phyloP scores from a whole-genome alignment of 2,888 invertebrate genomes.

The Zaprionus lineosus region DNA sequence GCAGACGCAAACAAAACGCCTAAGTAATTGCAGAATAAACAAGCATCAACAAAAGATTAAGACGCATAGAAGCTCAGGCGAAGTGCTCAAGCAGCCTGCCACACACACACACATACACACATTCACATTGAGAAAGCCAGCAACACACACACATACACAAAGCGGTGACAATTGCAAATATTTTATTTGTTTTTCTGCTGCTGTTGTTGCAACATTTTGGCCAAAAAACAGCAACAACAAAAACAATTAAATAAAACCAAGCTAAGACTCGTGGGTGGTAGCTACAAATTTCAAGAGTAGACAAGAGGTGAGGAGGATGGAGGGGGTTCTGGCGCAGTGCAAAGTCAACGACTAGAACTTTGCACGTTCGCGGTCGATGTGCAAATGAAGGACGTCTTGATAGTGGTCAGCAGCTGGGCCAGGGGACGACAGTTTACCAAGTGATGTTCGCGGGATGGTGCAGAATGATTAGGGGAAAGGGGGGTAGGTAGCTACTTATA shows the following conservation, averaged over 20 bases:
- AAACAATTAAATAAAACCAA: conserved; percentile 60
- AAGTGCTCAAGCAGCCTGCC: no score
- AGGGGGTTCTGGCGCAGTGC: conserved; percentile 18
- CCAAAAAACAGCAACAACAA: conserved; percentile 13
- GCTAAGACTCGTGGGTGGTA: conserved; percentile 7
- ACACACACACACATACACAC: no score
- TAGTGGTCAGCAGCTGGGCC: conserved; percentile 42
- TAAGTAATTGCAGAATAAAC: conserved; percentile 81
- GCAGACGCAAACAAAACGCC: conserved; percentile 79
- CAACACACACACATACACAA: conserved; percentile 1
- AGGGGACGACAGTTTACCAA: neutral
- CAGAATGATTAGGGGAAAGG: no score
- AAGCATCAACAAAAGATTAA: conserved; percentile 81
- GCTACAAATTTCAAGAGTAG: conserved; percentile 4
- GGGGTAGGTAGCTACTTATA: conserved; percentile 59
- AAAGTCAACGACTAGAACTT: conserved; percentile 52
- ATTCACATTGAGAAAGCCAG: no score
- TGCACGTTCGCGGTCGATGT: conserved; percentile 72
- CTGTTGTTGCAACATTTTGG: conserved; percentile 13
- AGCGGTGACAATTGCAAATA: conserved; percentile 67
- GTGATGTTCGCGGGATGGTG: no score
- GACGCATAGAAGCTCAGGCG: conserved; percentile 43
- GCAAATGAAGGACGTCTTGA: conserved; percentile 74
- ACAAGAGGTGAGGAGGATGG: no score
- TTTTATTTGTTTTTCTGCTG: conserved; percentile 58